phyloP scores from a whole-genome alignment of 2,113 vertebrate genomes.

The Catharus minimus region DNA sequence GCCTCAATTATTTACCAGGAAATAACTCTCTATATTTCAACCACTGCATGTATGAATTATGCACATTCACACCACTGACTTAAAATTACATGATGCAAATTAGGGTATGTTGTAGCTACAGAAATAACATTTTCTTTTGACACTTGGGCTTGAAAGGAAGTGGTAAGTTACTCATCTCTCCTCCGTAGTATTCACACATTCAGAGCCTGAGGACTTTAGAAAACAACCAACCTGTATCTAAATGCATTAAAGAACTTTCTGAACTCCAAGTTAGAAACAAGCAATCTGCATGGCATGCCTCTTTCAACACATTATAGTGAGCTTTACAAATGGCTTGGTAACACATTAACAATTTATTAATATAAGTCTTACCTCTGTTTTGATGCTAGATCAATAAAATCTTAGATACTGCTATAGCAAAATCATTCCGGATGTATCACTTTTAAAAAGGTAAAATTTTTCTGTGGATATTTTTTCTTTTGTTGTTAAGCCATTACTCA shows the following conservation, averaged over 20 bases:
- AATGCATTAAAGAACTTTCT: background rate
- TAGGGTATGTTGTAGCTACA: background rate
- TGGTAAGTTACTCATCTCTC: background rate
- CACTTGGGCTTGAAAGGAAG: background rate
- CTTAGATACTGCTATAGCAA: conserved; percentile 51
- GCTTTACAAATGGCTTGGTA: conserved; percentile 42
- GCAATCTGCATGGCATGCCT: background rate
- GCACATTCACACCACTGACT: background rate
- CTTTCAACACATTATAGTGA: background rate
- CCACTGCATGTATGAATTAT: background rate
- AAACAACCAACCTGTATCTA: background rate
- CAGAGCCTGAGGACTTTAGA: background rate
- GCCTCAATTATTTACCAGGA: background rate
- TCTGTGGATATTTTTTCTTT: conserved; percentile 44
- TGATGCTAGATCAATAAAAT: conserved; percentile 64
- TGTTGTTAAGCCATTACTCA: conserved; percentile 26
- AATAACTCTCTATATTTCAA: background rate
- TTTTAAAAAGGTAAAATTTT: conserved; percentile 20
- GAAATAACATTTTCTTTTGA: background rate
- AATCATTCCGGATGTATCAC: conserved; percentile 21
- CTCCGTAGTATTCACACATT: background rate
- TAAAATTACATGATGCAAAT: background rate
- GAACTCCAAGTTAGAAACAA: conserved; percentile 6
- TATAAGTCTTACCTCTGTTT: conserved; percentile 63
- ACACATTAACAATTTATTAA: conserved; percentile 14